Conservation (phyloP, 1,140 invertebrate species). For the Eubasilissa regina region DNA sequence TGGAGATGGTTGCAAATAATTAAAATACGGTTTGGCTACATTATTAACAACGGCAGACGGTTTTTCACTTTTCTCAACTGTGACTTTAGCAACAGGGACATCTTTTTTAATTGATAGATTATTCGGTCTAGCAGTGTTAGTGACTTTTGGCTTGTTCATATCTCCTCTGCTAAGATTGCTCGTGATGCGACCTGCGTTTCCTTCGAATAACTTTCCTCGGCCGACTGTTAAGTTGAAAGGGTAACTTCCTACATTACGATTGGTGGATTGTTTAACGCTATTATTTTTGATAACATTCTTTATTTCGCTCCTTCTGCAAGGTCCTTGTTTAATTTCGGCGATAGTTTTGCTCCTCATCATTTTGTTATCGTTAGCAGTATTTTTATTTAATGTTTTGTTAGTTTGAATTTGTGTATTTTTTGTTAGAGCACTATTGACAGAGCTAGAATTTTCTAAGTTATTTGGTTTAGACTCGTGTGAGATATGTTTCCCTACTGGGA, state of each 20-base stretch:
- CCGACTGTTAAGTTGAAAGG: slow-evolving; percentile 71
- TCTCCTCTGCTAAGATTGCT: slow-evolving; percentile 60
- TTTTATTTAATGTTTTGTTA: slow-evolving; percentile 48
- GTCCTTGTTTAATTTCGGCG: slow-evolving; percentile 69
- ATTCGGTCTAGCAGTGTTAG: slow-evolving; percentile 43
- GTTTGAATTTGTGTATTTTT: slow-evolving; percentile 22
- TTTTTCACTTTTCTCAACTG: slow-evolving; percentile 37
- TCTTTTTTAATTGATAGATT: slow-evolving; percentile 50
- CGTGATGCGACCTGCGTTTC: slow-evolving; percentile 48
- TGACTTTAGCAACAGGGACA: slow-evolving; percentile 27
- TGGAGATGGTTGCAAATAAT: slow-evolving; percentile 34
- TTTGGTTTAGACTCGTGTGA: slow-evolving; percentile 63
- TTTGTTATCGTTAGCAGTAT: slow-evolving; percentile 23
- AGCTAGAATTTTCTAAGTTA: slow-evolving; percentile 47
- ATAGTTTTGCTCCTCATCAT: slow-evolving; percentile 73
- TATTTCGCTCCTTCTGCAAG: slow-evolving; percentile 52
- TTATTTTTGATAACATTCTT: slow-evolving; percentile 41
- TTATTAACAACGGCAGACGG: neutral
- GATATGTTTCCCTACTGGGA: slow-evolving; percentile 59
- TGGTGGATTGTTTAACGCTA: slow-evolving; percentile 47
- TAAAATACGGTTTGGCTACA: slow-evolving; percentile 34
- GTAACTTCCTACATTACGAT: slow-evolving; percentile 65
- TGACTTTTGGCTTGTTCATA: slow-evolving; percentile 58
- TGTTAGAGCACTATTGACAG: slow-evolving; percentile 18
- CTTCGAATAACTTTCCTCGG: slow-evolving; percentile 68